Percentiles rank a stretch among this genome's conserved stretches.
phyloP scores from a whole-genome alignment of 1,140 invertebrate genomes.

The Bradynema listronoti region DNA sequence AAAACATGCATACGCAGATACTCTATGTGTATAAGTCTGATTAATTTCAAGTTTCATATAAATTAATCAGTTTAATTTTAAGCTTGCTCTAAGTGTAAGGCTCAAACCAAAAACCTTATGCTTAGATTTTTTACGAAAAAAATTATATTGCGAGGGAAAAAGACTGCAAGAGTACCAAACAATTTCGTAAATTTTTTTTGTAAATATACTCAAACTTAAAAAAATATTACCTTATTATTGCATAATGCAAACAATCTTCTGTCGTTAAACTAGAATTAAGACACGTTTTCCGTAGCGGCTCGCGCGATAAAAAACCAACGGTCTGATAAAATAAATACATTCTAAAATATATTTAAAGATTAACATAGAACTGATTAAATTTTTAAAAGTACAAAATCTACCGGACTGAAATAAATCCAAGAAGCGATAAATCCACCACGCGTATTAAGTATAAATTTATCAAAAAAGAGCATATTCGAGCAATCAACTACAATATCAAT shows the following conservation, averaged over 20 bases:
- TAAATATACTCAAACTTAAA: background rate
- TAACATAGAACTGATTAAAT: slow-evolving; percentile 3
- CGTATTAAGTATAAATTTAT: slow-evolving; percentile 42
- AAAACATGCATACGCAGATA: background rate
- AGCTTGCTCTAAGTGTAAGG: background rate
- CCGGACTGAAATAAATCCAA: slow-evolving; percentile 44
- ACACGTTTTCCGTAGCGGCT: slow-evolving; percentile 39
- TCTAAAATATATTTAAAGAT: slow-evolving; percentile 12
- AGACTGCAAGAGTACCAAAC: background rate
- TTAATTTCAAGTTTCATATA: background rate
- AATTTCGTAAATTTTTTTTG: background rate
- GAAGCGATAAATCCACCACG: slow-evolving; percentile 28
- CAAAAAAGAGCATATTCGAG: slow-evolving; percentile 29
- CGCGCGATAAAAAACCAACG: slow-evolving; percentile 33
- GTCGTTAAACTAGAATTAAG: slow-evolving; percentile 28
- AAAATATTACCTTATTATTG: slow-evolving; percentile 22
- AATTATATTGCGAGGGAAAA: background rate
- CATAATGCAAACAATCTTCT: slow-evolving; percentile 23
- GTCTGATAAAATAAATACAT: slow-evolving; percentile 36
- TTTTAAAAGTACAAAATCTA: slow-evolving; percentile 19
- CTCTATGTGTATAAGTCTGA: background rate
- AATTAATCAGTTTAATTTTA: background rate
- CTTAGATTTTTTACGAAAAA: no score
- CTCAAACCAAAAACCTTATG: background rate
- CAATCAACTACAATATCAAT: slow-evolving; percentile 24